Evolutionary conservation across 2,113 vertebrate species (phyloP), one percentile per base, ranked within the genome.

Genomic region (Corythaeola cristata): DNA sequence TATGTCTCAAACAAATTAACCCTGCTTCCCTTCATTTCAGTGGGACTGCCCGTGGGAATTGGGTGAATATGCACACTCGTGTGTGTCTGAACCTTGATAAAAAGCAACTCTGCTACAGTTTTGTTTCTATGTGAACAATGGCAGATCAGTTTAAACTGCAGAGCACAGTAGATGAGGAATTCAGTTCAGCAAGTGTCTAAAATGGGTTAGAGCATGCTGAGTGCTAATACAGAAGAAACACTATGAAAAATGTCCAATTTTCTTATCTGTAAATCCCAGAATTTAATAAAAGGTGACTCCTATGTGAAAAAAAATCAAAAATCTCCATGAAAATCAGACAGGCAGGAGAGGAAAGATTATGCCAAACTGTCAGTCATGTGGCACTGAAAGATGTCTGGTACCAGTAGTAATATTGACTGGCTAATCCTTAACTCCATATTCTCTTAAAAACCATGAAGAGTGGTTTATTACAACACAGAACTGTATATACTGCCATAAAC

Each of bases 241-340:
- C n/a, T 39, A 10, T 23, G 9, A 52, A 89, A 91, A 76, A 33
- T 30, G 4, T 7, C 14, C 1, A 0, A 3, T 76, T 90, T 91
- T 66, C 45, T 74, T 77, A 58, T 32, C 69, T 64, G 12, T 49
- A 47, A 66, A 73, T 77, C 20, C 33, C 26, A 63, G 67, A 35
- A 71, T 50, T 69, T 47, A 93, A 75, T 66, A 30, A 66, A 53
- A 87, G 85, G 9, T 52, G 4, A 58, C 26, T 83, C 14, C 24
- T 9, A 28, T 30, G 22, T 23, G 69, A 72, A 55, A 55, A 68
- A 47, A 63, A 94, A 80, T 64, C 0, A 85, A 58, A 84, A 94
- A 60, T 87, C 49, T 56, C 81, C 52, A 75, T 82, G 91, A 94
- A 92, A 95, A 89, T 91, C 30, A 64, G 35, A 39, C 64, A 94